Evolutionary conservation across 64 coral and sea anemone genomes (phyloP), one percentile per base, ranked within the genome.

Genomic region (Actinia equina): DNA sequence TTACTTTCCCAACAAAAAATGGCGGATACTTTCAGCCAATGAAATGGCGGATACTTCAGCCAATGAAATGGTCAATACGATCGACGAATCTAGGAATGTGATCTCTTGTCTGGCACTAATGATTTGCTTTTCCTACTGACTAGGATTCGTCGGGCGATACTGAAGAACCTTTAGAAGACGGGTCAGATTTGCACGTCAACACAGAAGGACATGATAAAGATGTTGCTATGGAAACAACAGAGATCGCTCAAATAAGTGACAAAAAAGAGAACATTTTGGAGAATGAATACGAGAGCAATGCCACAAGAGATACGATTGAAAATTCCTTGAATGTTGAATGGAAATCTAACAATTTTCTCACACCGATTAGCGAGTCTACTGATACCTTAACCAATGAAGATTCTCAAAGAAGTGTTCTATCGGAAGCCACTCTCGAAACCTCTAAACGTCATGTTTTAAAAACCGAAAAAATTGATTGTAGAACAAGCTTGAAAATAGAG

Each of bases 141-240:
- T 2, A 81, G 78, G 78, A 51, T 19, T 81, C 43, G 17, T 18
- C 43, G 3, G 7, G 43, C 22, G 78, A 49, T 6, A 17, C 27
- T 17, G 41, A 79, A 46, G 77, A 77, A 77, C n/a, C 71, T 14
- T 44, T 2, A 79, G 77, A 52, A 81, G 41, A 51, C 44, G 22
- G 19, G 17, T 17, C 15, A 20, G 69, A 7, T 4, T 81, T 17
- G 19, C 44, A 49, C 12, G 17, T 16, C 16, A 81, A 19, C 49
- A 10, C 78, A 51, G 43, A 81, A 17, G 44, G 19, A 13, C 78
- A 44, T 4, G 52, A 20, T 11, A 81, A 51, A 81, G 49, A 81
- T 81, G 78, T 49, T 52, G 41, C 78, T 22, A 81, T 81, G 43
- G 16, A 81, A 81, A 81, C 43, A 46, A 52, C 78, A 49, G 78